Conservation (phyloP, 2,113 vertebrate species). For the Eclectus roratus region DNA sequence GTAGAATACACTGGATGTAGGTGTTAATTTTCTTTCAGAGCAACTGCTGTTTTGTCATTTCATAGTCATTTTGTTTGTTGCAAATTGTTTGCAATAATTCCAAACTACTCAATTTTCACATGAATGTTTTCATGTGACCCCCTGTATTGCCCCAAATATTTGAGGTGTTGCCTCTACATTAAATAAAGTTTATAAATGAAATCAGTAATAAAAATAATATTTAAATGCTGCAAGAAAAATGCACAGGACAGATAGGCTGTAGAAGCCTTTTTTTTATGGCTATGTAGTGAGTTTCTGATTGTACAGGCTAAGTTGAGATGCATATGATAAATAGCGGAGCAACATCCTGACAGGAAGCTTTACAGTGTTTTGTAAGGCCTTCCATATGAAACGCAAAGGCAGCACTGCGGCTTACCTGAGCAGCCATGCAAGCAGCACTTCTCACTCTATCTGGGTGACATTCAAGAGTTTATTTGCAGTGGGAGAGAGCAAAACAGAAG, state of each 20-base stretch:
- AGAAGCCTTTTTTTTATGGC: background rate
- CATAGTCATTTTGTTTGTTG: background rate
- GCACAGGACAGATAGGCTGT: background rate
- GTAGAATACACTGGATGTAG: background rate
- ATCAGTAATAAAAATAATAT: background rate
- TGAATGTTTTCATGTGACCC: background rate
- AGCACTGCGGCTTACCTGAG: background rate
- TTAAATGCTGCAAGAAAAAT: background rate
- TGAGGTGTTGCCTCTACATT: background rate
- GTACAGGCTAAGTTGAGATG: background rate
- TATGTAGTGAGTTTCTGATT: background rate
- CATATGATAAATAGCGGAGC: rapidly evolving
- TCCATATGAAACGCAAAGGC: background rate
- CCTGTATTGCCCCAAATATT: background rate
- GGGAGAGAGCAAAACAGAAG: background rate
- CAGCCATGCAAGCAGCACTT: background rate
- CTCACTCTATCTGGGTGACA: rapidly evolving
- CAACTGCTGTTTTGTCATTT: background rate
- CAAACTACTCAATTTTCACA: background rate
- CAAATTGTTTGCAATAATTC: background rate
- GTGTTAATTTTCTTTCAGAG: background rate
- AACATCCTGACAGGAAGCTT: background rate
- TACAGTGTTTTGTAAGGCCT: background rate
- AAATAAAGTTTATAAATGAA: background rate
- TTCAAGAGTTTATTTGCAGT: background rate